phyloP scores from a whole-genome alignment of 2,888 invertebrate species.

The Chrysotoxum bicinctum region DNA sequence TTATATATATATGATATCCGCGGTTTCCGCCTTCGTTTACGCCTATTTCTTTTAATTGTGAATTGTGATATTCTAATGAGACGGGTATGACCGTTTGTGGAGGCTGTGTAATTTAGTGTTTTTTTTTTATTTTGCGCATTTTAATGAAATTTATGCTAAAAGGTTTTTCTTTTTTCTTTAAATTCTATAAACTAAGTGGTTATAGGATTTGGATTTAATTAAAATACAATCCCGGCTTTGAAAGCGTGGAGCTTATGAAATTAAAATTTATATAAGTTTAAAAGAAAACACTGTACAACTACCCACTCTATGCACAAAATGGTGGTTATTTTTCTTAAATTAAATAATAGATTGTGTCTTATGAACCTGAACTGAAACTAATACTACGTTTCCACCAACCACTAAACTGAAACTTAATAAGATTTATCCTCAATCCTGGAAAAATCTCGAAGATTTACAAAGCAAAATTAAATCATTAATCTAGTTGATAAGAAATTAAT shows the following conservation, averaged over 20 bases:
- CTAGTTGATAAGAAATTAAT: no score
- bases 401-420: no score
- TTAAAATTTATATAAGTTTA: background rate
- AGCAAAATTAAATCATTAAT: no score
- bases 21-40: conserved; percentile 62
- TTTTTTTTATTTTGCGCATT: conserved; percentile 6
- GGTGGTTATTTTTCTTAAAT: no score
- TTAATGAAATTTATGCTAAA: conserved; percentile 24
- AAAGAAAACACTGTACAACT: no score
- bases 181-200: conserved; percentile 4
- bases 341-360: no score
- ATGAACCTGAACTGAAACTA: no score
- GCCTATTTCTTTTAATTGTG: conserved; percentile 52
- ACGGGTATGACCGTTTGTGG: conserved; percentile 41
- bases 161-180: conserved; percentile 24
- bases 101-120: background rate
- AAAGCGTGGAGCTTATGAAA: background rate
- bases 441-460: no score
- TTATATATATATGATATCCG: conserved; percentile 39
- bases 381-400: no score
- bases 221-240: conserved; percentile 25
- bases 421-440: no score
- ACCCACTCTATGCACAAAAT: background rate
- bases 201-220: conserved; percentile 13
- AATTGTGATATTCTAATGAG: conserved; percentile 60